Evolutionary conservation across 2,888 invertebrate species (phyloP), one percentile per base, ranked within the genome.

Genomic region (Polydrusus pterygomalis): DNA sequence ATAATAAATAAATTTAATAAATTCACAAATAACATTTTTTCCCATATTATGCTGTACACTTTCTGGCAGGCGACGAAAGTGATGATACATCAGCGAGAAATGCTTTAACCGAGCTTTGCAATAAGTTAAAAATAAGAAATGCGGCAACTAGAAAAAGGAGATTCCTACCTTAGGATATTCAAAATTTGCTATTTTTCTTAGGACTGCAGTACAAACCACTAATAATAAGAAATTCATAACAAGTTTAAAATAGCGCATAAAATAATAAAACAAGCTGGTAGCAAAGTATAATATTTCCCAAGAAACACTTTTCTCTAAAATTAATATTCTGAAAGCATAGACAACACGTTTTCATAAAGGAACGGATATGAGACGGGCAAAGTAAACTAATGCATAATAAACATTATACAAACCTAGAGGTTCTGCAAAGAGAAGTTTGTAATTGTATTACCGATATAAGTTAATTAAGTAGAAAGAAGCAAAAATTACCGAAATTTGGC

Each of bases 181-280:
- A n/a, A n/a, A n/a, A n/a, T n/a, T n/a, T n/a, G n/a, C n/a, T n/a
- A n/a, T n/a, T n/a, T n/a, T n/a, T n/a, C n/a, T n/a, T n/a, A n/a
- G n/a, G n/a, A n/a, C n/a, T n/a, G n/a, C n/a, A n/a, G n/a, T n/a
- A n/a, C n/a, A n/a, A n/a, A n/a, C 34, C 34, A 34, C 60, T 34
- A 67, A 60, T 60, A 67, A 67, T 64, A 69, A 47, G 20, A 15
- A 67, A 71, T 64, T 70, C 68, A 73, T 69, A 70, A 74, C 68
- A 75, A 76, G 75, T 79, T 77, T 15, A 18, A 60, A 60, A 60
- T 60, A 38, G 38, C 17, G 30, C 58, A 60, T 38, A 38, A 38
- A 60, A 60, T 60, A 60, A 38, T 60, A 60, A 58, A 60, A 38
- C 38, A 60, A 15, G n/a, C 58, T 60, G 58, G 38, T 18, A 60